Conservation (phyloP, 2,888 invertebrate genomes). For the Lasioglossum marginatum region DNA sequence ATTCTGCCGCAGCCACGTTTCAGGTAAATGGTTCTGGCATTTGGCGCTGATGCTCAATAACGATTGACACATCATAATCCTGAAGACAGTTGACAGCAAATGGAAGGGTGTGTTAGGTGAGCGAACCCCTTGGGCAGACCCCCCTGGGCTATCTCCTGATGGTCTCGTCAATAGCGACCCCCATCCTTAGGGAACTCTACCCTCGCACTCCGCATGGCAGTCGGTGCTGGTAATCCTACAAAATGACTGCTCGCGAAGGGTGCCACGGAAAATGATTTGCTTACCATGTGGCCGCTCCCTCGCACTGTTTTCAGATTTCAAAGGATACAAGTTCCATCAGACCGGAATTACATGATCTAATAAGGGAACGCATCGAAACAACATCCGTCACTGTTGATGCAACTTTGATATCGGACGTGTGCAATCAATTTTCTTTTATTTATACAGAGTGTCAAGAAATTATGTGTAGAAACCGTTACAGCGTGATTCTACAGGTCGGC, state of each 20-base stretch:
- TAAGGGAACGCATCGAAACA: background rate
- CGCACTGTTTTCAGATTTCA: background rate
- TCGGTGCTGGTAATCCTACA: background rate
- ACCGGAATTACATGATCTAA: background rate
- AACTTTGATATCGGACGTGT: background rate
- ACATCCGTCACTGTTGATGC: background rate
- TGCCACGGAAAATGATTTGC: background rate
- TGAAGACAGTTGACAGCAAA: background rate
- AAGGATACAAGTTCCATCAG: background rate
- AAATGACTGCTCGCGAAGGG: background rate
- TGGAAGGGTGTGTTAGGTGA: background rate
- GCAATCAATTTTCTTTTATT: no score
- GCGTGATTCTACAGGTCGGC: no score
- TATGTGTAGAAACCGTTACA: no score
- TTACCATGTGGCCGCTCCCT: background rate
- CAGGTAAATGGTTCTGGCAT: conserved; percentile 7
- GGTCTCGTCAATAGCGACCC: conserved; percentile 11
- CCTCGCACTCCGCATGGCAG: background rate
- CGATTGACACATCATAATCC: conserved; percentile 7
- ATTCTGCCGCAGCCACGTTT: background rate
- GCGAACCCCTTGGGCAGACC: background rate
- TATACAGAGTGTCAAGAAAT: no score
- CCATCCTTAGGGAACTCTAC: background rate
- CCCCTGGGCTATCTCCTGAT: conserved; percentile 6
- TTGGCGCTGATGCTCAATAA: conserved; percentile 2